Percentiles rank a stretch among this genome's conserved stretches.
Conservation (phyloP, 2,888 invertebrate species). For the Drosophila neotestacea region DNA sequence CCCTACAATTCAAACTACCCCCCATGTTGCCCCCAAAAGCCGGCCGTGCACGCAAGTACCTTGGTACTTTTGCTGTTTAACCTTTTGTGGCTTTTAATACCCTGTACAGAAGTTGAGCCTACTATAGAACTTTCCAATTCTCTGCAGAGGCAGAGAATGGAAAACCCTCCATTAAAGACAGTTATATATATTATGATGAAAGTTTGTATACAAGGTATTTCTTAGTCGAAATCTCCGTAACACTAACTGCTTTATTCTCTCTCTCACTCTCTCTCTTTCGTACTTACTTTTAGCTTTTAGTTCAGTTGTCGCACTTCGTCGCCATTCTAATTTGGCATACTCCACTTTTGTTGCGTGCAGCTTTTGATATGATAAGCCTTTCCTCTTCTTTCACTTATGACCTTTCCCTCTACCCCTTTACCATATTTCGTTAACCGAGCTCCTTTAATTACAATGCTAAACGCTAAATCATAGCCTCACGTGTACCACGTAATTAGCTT, state of each 20-base stretch:
- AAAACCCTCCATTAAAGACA: neutral
- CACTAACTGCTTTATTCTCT: neutral
- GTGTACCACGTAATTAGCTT: conserved; percentile 80
- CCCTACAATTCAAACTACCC: neutral
- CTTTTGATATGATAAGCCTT: conserved; percentile 72
- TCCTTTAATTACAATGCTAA: conserved; percentile 75
- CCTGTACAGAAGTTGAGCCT: conserved; percentile 6
- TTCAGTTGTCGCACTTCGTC: conserved; percentile 61
- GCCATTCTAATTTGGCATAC: conserved; percentile 65
- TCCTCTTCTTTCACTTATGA: conserved; percentile 1
- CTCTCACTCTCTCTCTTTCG: neutral
- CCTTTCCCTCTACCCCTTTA: neutral
- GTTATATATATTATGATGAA: neutral
- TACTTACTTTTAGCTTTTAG: conserved; percentile 38
- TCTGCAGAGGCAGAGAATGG: neutral
- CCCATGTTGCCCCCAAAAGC: conserved; percentile 34
- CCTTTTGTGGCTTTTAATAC: conserved; percentile 28
- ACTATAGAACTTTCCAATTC: neutral
- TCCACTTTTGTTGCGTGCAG: conserved; percentile 65
- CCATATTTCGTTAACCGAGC: conserved; percentile 22
- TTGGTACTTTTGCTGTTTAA: conserved; percentile 27
- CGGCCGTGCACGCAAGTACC: conserved; percentile 60
- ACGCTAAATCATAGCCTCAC: conserved; percentile 77
- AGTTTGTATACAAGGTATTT: conserved; percentile 10
- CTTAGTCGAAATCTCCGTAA: neutral